Base-by-base conservation (phyloP, 2,888 invertebrate species). In the Saturnia japonica region DNA sequence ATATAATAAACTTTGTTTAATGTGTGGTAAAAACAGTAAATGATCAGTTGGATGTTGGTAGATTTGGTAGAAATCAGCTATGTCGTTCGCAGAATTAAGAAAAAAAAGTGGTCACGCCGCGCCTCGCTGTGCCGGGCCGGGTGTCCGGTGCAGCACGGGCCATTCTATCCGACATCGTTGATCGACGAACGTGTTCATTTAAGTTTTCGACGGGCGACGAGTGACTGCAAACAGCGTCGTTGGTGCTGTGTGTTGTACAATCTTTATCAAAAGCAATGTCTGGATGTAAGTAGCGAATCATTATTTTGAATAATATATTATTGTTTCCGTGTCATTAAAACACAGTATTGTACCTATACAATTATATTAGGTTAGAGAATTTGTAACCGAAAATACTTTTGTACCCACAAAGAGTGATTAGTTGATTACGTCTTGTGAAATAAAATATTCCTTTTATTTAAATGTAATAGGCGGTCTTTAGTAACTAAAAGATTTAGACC, bases 231-330 rank as follows among this genome's bases (percentile, higher is more conserved):
- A 28, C 28, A 60, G 25, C 28, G 25, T 60, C 28, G 57, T 60
- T 60, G 28, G 28, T 60, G 12, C 57, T 60, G 57, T 1, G 57
- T 60, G 28, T 60, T 60, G 57, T 60, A 14, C 25, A 60, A 60
- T 60, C 57, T 60, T 25, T 57, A 60, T 28, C 28, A 60, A 28
- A 60, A 60, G 28, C 14, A 60, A 60, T 60, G 57, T 60, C 57
- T 28, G 57, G 57, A 60, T 60, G 57, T 60, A 60, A 60, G 57
- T 60, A 60, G 25, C 1, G 22, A 60, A 28, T 3, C 28, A 60
- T 34, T 34, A 34, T 22, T 57, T 57, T 25, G 9, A n/a, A 25
- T 25, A 25, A 25, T 25, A 57, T 22, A 6, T 16, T 57, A 25
- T 14, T 60, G 28, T 28, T 60, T 28, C 14, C 14, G 54, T 60